Percentiles rank a stretch among this genome's conserved stretches.
Evolutionary conservation across 53 echinoderm and acorn worm genomes (phyloP).

Genomic region (Apostichopus leukothele): DNA sequence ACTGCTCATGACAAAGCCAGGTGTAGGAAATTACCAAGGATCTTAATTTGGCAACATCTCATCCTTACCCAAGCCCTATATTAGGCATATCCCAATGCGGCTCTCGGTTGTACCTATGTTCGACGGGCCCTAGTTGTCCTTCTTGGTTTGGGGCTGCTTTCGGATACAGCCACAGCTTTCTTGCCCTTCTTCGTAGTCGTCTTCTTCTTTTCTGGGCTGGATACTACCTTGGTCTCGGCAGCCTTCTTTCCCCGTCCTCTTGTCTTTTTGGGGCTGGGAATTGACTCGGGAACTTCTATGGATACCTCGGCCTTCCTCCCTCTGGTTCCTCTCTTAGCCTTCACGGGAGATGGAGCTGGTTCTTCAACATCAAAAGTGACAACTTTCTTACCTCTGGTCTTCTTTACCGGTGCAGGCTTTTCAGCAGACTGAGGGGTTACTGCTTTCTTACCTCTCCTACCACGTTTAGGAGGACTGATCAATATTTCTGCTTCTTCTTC

Average conservation of each 20-base stretch:
- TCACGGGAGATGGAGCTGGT: conserved; percentile 37
- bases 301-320: conserved; percentile 47
- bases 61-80: no score
- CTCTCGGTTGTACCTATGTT: conserved; percentile 17
- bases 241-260: conserved; percentile 58
- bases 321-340: conserved; percentile 56
- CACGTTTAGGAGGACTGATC: conserved; percentile 30
- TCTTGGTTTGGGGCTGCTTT: conserved; percentile 36
- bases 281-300: conserved; percentile 35
- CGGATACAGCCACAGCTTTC: background rate
- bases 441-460: background rate
- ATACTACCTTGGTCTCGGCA: background rate
- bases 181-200: conserved; percentile 43
- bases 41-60: no score
- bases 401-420: conserved; percentile 35
- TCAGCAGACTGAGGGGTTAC: background rate
- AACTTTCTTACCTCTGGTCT: background rate
- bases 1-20: no score
- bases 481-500: background rate
- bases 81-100: no score
- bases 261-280: conserved; percentile 60
- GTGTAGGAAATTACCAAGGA: no score
- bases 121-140: conserved; percentile 18
- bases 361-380: conserved; percentile 34
- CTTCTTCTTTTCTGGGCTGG: conserved; percentile 43